Evolutionary conservation across 2,113 vertebrate genomes (phyloP).

Genomic region (Catharus bicknelli): DNA sequence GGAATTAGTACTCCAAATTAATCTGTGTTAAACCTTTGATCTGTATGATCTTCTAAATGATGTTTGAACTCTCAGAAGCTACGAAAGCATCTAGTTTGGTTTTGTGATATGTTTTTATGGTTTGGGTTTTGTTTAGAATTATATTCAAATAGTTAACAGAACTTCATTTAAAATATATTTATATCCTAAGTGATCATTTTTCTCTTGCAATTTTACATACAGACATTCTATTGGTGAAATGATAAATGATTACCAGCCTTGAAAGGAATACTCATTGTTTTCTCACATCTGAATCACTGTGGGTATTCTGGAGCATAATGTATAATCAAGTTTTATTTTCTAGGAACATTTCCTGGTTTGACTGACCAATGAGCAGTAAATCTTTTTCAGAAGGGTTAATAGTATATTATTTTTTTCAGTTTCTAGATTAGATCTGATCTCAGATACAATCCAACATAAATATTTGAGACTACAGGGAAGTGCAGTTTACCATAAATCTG

Average conservation of each 20-base stretch:
- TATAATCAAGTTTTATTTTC: not conserved
- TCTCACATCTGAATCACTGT: not conserved
- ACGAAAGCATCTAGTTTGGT: not conserved
- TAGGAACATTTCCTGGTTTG: not conserved
- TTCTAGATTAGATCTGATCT: not conserved
- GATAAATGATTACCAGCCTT: not conserved
- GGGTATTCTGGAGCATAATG: not conserved
- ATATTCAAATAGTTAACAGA: not conserved
- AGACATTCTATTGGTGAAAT: not conserved
- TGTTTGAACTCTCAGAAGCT: not conserved
- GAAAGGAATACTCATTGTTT: not conserved
- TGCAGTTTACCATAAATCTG: not conserved
- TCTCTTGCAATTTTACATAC: not conserved
- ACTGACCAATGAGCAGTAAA: not conserved
- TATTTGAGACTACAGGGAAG: not conserved
- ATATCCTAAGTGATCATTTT: not conserved
- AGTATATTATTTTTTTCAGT: not conserved
- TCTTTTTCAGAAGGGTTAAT: not conserved
- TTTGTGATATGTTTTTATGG: not conserved
- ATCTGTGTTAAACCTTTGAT: not conserved
- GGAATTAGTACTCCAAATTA: not conserved
- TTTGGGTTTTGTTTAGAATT: not conserved
- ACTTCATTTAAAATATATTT: not conserved
- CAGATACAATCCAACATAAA: not conserved
- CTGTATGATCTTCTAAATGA: not conserved